Conservation (phyloP, 2,888 invertebrate genomes). For the Acleris sparsana region DNA sequence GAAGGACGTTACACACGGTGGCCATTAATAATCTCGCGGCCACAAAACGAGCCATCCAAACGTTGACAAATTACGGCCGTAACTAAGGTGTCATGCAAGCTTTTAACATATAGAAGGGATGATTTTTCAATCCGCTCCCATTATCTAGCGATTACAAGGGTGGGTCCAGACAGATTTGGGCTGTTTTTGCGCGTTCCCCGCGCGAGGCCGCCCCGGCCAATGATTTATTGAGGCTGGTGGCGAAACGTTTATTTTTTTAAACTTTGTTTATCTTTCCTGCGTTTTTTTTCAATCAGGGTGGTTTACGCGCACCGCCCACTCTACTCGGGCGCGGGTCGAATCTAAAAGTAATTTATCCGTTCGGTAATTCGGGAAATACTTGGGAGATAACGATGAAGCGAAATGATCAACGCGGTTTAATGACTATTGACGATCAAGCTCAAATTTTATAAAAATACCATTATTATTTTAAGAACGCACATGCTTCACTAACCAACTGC, state of each 20-base stretch:
- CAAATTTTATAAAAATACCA: too few species aligned
- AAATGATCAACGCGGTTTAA: too few species aligned
- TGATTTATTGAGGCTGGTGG: slow-evolving; percentile 31
- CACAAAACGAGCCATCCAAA: slow-evolving; percentile 34
- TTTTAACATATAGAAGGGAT: slow-evolving; percentile 68
- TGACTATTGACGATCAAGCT: too few species aligned
- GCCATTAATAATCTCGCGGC: slow-evolving; percentile 35
- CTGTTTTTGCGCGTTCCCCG: slow-evolving; percentile 52
- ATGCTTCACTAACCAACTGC: too few species aligned
- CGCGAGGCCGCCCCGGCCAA: slow-evolving; percentile 16
- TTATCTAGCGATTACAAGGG: slow-evolving; percentile 81
- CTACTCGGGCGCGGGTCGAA: too few species aligned
- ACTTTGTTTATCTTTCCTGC: slow-evolving; percentile 34
- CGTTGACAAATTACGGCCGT: slow-evolving; percentile 44
- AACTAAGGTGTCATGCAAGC: slow-evolving; percentile 50
- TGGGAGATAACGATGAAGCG: too few species aligned
- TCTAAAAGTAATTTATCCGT: too few species aligned
- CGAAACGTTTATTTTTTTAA: slow-evolving; percentile 31
- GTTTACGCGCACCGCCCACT: background rate
- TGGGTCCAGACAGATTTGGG: slow-evolving; percentile 74
- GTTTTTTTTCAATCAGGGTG: slow-evolving; percentile 30
- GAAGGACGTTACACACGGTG: slow-evolving; percentile 21
- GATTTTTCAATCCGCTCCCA: slow-evolving; percentile 79
- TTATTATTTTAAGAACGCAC: too few species aligned
- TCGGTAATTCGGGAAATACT: background rate